Percentiles rank a stretch among this genome's conserved stretches.
Evolutionary conservation across 2,113 vertebrate genomes (phyloP).

Genomic region (Tor tambroides): DNA sequence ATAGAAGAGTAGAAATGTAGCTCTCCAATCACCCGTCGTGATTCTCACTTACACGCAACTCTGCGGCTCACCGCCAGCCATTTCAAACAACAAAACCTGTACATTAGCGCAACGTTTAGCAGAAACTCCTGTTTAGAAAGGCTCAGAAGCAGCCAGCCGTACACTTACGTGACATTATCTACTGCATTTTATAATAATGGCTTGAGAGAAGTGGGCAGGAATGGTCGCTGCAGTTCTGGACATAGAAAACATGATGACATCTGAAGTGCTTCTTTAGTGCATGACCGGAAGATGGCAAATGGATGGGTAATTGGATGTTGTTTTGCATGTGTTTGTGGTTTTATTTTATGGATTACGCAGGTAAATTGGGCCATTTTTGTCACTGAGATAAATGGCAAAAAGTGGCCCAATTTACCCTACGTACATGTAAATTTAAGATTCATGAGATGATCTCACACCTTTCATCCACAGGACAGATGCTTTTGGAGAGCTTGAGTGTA

Average conservation of each 20-base stretch:
- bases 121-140: background rate
- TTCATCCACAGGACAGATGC: background rate
- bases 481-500: constrained; percentile 8
- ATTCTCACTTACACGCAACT: background rate
- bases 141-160: background rate
- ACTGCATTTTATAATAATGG: constrained; percentile 7
- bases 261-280: background rate
- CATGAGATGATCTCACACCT: constrained; percentile 1
- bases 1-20: background rate
- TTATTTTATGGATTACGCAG: background rate
- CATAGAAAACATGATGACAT: background rate
- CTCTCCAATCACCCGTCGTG: background rate
- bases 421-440: constrained; percentile 6
- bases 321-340: background rate
- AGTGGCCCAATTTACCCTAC: background rate
- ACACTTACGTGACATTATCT: constrained; percentile 14
- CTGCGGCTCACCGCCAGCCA: background rate
- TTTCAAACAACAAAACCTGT: background rate
- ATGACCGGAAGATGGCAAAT: background rate
- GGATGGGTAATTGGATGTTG: constrained; percentile 17
- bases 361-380: constrained; percentile 6
- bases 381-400: background rate
- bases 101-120: background rate
- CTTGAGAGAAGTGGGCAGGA: constrained; percentile 15
- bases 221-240: background rate